Base-by-base conservation (phyloP, 2,888 invertebrate species). In the Hirtodrosophila confusa region DNA sequence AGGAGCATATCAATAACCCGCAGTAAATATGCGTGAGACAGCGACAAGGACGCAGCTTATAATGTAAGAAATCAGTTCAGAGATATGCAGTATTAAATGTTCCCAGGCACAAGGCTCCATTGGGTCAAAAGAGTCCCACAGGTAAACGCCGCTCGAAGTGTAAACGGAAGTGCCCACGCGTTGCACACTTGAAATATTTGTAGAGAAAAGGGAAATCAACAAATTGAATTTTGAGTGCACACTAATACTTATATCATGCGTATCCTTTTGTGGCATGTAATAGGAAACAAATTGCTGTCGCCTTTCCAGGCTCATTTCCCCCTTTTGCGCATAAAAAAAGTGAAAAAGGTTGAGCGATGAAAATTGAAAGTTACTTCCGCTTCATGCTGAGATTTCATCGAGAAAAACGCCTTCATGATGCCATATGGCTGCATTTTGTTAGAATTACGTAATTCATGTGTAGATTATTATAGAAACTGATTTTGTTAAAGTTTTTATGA, bases 1-100 rank as follows among this genome's bases (percentile, higher is more conserved):
- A 43, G 53, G 0, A 23, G 12, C 17, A 40, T 63, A 75, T 75
- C 65, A 71, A 70, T 73, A 76, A 50, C 53, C 36, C 39, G 45
- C 24, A 23, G 69, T 51, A 69, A 60, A 76, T 67, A 75, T 75
- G 73, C 86, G 88, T 84, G 88, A 80, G 88, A 80, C 72, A 69
- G 64, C 58, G n/a, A 39, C 24, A 27, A 17, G 63, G 55, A 56
- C 72, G 51, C 72, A 80, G 74, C 74, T 86, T 84, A 86, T 74
- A 47, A 51, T 57, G 6, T 51, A 60, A 36, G 47, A 69, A 69
- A 70, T 69, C 50, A 58, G 35, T 49, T 39, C 45, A 33, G 24
- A 43, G 48, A 68, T 54, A n/a, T 8, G n/a, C n/a, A n/a, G n/a
- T n/a, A n/a, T n/a, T n/a, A n/a, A n/a, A n/a, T n/a, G 9, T 62